Evolutionary conservation across 2,797 vertebrate genomes (phyloP).

Genomic region (Scarus forsteni): DNA sequence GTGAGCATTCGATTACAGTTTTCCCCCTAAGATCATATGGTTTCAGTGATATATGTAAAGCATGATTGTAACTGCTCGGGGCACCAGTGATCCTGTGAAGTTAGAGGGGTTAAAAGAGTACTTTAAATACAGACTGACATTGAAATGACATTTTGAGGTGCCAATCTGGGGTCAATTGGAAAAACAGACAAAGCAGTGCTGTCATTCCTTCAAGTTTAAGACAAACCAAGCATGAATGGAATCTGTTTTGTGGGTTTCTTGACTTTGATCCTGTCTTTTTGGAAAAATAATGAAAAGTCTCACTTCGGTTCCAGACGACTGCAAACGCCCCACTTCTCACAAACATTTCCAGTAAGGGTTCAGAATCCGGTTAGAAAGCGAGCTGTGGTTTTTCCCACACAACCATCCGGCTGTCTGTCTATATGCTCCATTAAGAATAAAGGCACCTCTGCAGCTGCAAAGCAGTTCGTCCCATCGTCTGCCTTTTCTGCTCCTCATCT

Average conservation of each 20-base stretch:
- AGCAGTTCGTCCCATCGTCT: conserved; percentile 44
- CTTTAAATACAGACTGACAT: no score
- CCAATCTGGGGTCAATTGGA: neutral
- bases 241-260: conserved; percentile 6
- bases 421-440: conserved; percentile 52
- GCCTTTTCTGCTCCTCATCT: conserved; percentile 22
- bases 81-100: no score
- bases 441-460: conserved; percentile 46
- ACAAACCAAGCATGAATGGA: neutral
- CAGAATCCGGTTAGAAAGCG: conserved; percentile 65
- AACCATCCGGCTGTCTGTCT: conserved; percentile 56
- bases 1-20: no score
- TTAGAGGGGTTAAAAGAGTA: no score
- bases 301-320: conserved; percentile 27
- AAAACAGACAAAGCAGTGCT: neutral
- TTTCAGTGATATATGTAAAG: no score
- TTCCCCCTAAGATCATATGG: no score
- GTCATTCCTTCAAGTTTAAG: neutral
- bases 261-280: conserved; percentile 3
- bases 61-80: no score
- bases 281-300: conserved; percentile 1
- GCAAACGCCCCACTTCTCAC: conserved; percentile 46
- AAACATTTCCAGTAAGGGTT: conserved; percentile 76
- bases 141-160: no score
- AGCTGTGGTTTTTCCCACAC: conserved; percentile 66